Percentiles rank a stretch among this genome's conserved stretches.
Evolutionary conservation across 2,113 vertebrate species (phyloP).

Genomic region (Carassius carassius): DNA sequence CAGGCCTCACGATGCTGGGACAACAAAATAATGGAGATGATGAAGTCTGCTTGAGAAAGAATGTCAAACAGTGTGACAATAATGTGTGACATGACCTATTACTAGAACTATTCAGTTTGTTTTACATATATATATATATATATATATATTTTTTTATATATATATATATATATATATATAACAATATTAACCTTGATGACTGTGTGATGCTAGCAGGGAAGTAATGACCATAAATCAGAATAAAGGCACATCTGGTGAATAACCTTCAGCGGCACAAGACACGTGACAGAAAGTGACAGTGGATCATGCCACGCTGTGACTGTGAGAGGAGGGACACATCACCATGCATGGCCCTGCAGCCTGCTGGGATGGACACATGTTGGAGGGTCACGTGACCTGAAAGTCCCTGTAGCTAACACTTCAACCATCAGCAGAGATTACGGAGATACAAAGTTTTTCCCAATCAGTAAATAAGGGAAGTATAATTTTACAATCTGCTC

Average conservation of each 20-base stretch:
- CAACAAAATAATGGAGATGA: background rate
- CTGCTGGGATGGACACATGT: slow-evolving; percentile 53
- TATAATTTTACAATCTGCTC: background rate
- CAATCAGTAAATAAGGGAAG: background rate
- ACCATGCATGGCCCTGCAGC: slow-evolving; percentile 8
- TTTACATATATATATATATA: background rate
- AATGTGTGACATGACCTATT: background rate
- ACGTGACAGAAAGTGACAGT: slow-evolving; percentile 47
- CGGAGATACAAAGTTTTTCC: slow-evolving; percentile 7
- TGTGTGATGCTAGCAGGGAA: slow-evolving; percentile 34
- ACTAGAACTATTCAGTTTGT: background rate
- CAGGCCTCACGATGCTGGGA: background rate
- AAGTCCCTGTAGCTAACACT: slow-evolving; percentile 39
- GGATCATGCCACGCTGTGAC: slow-evolving; percentile 38
- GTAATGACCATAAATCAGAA: slow-evolving; percentile 41
- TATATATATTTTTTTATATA: too few species aligned
- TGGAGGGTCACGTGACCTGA: slow-evolving; percentile 55
- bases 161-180: background rate
- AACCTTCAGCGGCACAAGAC: slow-evolving; percentile 55
- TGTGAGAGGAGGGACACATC: slow-evolving; percentile 40
- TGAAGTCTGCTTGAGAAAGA: background rate
- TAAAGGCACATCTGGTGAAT: slow-evolving; percentile 61
- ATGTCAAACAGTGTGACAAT: background rate
- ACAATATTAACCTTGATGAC: slow-evolving; percentile 35
- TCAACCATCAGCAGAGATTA: slow-evolving; percentile 26